Evolutionary conservation across 2,113 vertebrate species (phyloP).

Genomic region (pig (Sus scrofa)): DNA sequence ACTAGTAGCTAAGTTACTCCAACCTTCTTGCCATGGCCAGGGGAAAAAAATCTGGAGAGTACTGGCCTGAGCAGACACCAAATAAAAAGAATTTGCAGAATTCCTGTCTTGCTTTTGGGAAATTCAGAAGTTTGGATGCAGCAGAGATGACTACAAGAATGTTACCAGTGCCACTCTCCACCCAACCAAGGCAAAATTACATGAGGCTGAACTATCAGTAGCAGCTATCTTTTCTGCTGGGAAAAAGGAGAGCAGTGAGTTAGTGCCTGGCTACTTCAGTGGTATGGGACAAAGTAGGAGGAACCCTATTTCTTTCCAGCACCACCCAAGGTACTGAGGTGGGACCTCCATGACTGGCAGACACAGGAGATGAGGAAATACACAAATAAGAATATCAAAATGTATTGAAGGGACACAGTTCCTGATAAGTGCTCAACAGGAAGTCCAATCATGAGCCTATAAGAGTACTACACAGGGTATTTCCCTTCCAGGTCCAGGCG

Average conservation of each 20-base stretch:
- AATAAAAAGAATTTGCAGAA: background rate
- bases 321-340: background rate
- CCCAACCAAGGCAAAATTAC: background rate
- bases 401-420: background rate
- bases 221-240: no score
- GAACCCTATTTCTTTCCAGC: background rate
- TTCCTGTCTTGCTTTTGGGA: background rate
- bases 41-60: background rate
- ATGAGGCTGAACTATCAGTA: background rate
- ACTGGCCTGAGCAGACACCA: background rate
- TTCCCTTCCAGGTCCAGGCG: background rate
- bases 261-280: background rate
- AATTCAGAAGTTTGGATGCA: background rate
- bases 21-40: background rate
- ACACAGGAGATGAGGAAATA: background rate
- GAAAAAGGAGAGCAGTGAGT: background rate
- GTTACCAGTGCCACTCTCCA: background rate
- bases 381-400: background rate
- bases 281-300: background rate
- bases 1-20: background rate
- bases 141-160: background rate
- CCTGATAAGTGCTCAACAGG: background rate
- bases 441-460: background rate
- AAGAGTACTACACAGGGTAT: background rate
- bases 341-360: background rate